Evolutionary conservation across 2,113 vertebrate species (phyloP), one percentile per base, ranked within the genome.

Genomic region (Aldabrachelys gigantea): DNA sequence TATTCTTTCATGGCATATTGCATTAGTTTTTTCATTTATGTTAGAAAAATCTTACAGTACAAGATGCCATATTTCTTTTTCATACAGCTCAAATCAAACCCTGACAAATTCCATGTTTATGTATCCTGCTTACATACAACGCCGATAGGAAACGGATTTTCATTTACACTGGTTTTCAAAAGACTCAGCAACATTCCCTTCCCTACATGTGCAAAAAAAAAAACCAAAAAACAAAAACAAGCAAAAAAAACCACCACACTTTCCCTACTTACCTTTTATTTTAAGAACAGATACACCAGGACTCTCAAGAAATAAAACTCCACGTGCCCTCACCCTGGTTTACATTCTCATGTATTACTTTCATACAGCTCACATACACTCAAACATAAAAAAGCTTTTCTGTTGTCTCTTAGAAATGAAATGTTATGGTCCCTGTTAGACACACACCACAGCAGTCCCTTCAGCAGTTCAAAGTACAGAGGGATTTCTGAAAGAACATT

Each of bases 391-490:
- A 81, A 88, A 95, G 65, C n/a, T 9, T 75, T 92, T 29, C 75
- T 44, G 49, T 4, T 53, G 93, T 59, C 17, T 75, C 82, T 85
- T 52, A 47, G 56, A 29, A 79, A 8, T 3, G 4, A 79, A 93
- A 16, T 2, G 50, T 87, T 24, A 69, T 35, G 65, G 75, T 8
- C 80, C 35, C 14, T 13, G 79, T 80, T 78, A 76, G 52, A 52
- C 76, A 44, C 8, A 50, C 53, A 75, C 22, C 79, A 49, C 79
- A 84, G 82, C 83, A 90, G 49, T 31, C 81, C 96, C 84, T 93
- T 87, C 88, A 80, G 24, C 75, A 89, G 98, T 97, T 97, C 98
- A 98, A 98, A 98, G 98, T 97, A 91, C 94, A 88, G 83, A 52
- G 56, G 2, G 6, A 16, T 62, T 91, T 72, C 94, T 54, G 82